Evolutionary conservation across 2,797 vertebrate genomes (phyloP).

Genomic region (Clarias platycephalus): DNA sequence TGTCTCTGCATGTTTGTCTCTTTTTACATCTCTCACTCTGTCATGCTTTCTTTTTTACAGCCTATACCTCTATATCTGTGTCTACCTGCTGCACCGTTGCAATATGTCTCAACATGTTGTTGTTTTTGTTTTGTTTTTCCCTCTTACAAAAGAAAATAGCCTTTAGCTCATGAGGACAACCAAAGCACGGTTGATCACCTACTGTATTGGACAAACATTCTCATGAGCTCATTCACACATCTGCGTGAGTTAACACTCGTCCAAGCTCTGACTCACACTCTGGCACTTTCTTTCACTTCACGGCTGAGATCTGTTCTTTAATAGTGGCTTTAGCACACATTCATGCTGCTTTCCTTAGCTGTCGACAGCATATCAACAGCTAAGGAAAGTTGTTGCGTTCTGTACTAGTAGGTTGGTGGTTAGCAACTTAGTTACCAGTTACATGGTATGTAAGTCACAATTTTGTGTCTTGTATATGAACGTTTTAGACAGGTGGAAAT

Average conservation of each 20-base stretch:
- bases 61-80: background rate
- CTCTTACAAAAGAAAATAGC: background rate
- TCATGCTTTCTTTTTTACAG: background rate
- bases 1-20: background rate
- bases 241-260: background rate
- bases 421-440: background rate
- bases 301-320: background rate
- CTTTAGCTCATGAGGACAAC: background rate
- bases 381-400: background rate
- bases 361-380: background rate
- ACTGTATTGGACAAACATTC: background rate
- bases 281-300: background rate
- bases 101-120: background rate
- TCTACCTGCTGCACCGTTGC: background rate
- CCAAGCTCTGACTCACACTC: constrained; percentile 1
- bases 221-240: background rate
- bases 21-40: background rate
- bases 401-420: background rate
- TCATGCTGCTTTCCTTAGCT: background rate
- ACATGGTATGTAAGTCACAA: background rate
- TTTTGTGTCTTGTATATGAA: background rate
- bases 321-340: background rate
- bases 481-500: background rate
- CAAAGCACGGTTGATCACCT: background rate
- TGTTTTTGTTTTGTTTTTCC: background rate